A percentile compares a stretch with the other conserved stretches of the same genome.
phyloP scores from a whole-genome alignment of 2,888 invertebrate genomes.

The Torymus texanus region DNA sequence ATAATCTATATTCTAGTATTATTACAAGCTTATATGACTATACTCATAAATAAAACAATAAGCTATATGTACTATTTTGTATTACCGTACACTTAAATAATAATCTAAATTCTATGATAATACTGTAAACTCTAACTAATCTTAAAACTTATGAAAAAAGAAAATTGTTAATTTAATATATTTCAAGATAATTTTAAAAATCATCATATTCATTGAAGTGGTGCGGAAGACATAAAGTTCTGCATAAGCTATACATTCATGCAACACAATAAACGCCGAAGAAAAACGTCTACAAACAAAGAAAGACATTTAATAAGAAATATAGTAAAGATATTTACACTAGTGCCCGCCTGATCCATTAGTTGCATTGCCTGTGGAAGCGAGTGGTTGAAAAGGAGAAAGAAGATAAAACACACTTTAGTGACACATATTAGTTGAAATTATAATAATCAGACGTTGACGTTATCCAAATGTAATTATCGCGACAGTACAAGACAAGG shows the following conservation, averaged over 20 bases:
- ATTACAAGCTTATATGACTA: too few species aligned
- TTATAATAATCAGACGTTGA: background rate
- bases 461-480: background rate
- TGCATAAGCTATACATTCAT: background rate
- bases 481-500: slow-evolving; percentile 2
- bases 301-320: slow-evolving; percentile 37
- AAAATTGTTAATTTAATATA: too few species aligned
- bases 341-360: slow-evolving; percentile 92
- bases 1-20: background rate
- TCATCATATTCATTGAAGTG: too few species aligned
- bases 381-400: slow-evolving; percentile 38
- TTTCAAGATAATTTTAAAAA: too few species aligned
- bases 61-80: too few species aligned
- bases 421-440: slow-evolving; percentile 18
- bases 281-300: slow-evolving; percentile 59
- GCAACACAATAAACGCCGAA: slow-evolving; percentile 28
- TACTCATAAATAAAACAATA: too few species aligned
- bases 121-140: too few species aligned
- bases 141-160: too few species aligned
- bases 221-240: too few species aligned
- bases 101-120: too few species aligned
- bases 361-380: slow-evolving; percentile 90
- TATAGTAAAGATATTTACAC: slow-evolving; percentile 84
- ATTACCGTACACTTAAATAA: too few species aligned
- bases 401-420: slow-evolving; percentile 48